Percentiles rank a stretch among this genome's conserved stretches.
Evolutionary conservation across 2,113 vertebrate species (phyloP).

Genomic region (Ochotona princeps): DNA sequence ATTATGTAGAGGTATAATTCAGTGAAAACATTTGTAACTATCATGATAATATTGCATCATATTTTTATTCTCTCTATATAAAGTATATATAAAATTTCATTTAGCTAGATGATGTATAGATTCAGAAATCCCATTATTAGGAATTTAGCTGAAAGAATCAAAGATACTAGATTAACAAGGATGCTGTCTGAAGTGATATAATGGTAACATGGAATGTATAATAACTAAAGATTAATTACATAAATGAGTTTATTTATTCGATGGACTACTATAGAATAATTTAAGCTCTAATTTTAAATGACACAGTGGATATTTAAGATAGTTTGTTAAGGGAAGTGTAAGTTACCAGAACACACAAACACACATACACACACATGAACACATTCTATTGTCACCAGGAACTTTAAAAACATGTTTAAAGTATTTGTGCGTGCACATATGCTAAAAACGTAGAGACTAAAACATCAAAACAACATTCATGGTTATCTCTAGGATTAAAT

Average conservation of each 20-base stretch:
- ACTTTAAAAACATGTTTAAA: neutral
- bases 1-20: too few species aligned
- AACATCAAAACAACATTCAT: neutral
- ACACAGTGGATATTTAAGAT: neutral
- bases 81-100: too few species aligned
- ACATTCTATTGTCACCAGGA: neutral
- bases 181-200: neutral
- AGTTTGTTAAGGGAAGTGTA: neutral
- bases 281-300: constrained; percentile 30
- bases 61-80: too few species aligned
- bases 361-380: neutral
- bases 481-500: neutral
- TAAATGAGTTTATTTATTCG: neutral
- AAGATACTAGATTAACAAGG: neutral
- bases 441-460: neutral
- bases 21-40: too few species aligned
- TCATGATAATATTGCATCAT: too few species aligned
- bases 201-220: neutral
- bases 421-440: neutral
- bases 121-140: neutral
- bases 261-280: neutral
- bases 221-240: neutral
- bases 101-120: neutral
- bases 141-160: constrained; percentile 28
- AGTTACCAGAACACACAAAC: neutral